phyloP scores from a whole-genome alignment of 2,888 invertebrate species.

The Drepanosiphum platanoidis region DNA sequence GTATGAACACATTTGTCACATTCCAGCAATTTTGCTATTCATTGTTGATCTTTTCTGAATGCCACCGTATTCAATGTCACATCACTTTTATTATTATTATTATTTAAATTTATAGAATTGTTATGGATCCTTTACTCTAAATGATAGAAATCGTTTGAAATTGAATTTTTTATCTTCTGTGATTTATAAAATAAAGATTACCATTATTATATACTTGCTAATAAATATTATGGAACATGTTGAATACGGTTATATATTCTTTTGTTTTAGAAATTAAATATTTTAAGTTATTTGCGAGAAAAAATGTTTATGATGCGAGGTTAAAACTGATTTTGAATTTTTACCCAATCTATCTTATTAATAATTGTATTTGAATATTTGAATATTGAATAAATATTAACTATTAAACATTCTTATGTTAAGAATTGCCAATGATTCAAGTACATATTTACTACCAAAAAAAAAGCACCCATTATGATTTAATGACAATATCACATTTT shows the following conservation, averaged over 20 bases:
- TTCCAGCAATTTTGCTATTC: constrained; percentile 11
- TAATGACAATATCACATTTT: too few relatives aligned
- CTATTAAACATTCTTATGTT: background rate
- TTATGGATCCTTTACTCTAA: constrained; percentile 9
- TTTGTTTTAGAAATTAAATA: background rate
- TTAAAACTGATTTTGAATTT: constrained; percentile 11
- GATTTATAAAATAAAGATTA: constrained; percentile 2
- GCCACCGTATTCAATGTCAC: constrained; percentile 27
- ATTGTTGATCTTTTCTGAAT: background rate
- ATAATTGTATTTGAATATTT: background rate
- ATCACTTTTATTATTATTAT: constrained; percentile 17
- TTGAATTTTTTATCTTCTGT: constrained; percentile 3
- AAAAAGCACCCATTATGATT: too few relatives aligned
- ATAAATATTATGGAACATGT: background rate
- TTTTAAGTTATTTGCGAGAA: background rate
- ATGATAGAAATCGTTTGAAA: background rate
- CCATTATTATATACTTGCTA: background rate
- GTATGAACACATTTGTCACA: constrained; percentile 26
- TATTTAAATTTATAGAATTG: constrained; percentile 29
- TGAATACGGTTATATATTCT: background rate
- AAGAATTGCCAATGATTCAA: too few relatives aligned
- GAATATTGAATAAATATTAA: too few relatives aligned
- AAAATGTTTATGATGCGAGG: background rate
- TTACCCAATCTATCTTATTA: background rate
- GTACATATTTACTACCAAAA: too few relatives aligned